Evolutionary conservation across 2,888 invertebrate species (phyloP), one percentile per base, ranked within the genome.

Genomic region (Phyto melanocephala): DNA sequence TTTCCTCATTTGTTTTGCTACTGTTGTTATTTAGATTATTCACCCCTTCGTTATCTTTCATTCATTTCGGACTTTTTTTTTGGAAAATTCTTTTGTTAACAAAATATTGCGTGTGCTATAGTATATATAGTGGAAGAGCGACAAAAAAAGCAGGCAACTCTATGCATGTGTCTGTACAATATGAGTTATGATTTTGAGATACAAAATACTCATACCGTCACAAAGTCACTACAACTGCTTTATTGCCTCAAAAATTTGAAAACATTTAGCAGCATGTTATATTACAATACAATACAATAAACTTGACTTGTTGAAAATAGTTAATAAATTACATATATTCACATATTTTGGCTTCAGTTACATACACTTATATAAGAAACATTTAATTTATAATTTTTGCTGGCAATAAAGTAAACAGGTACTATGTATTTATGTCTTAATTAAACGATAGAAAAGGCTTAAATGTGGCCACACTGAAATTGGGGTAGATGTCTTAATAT

Each of bases 81-180:
- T 13, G n/a, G 7, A 37, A 37, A 8, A 28, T 54, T 60, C 22
- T 42, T 65, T 74, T 42, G 22, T 47, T 54, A 71, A 42, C 33
- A 58, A 50, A 72, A 67, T 54, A 37, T 80, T 80, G 79, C 79
- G 79, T 80, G 79, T 68, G 52, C 52, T 74, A 47, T 35, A 54
- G 37, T 65, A 67, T 17, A n/a, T 47, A 42, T 17, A 37, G 52
- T 68, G 60, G 13, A 52, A 68, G 2, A 40, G 68, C 20, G 68
- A 22, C 33, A 47, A 54, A 65, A 72, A 62, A n/a, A n/a, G 33
- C 15, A 8, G 6, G 7, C n/a, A 58, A 2, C 10, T 17, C 11
- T 35, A 13, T 20, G 28, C 11, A 10, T 62, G 11, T 20, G 15
- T 17, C 3, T 54, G 17, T 47, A 3, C 24, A 52, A 40, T 74